phyloP scores from a whole-genome alignment of 2,888 invertebrate species.

The Pristionchus arcanus region DNA sequence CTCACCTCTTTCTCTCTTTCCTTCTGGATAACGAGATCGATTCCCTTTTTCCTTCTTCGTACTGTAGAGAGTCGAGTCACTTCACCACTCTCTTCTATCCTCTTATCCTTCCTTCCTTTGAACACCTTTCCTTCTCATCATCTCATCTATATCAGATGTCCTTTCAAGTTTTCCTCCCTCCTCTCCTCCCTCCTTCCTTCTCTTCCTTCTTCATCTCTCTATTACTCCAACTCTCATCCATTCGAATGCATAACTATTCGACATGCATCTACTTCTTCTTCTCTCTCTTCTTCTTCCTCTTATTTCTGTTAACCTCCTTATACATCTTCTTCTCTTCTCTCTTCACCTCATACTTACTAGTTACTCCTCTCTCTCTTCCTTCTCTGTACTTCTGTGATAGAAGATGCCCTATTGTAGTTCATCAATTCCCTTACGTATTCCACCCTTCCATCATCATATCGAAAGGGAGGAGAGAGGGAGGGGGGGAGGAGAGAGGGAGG shows the following conservation, averaged over 20 bases:
- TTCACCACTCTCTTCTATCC: neutral
- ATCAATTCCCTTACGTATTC: neutral
- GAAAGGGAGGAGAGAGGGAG: neutral
- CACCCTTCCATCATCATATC: neutral
- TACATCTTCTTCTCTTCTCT: slow-evolving; percentile 17
- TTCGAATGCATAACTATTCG: slow-evolving; percentile 41
- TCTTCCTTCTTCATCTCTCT: neutral
- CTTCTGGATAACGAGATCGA: slow-evolving; percentile 10
- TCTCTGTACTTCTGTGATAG: neutral
- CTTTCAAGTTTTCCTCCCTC: neutral
- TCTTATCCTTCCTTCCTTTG: neutral
- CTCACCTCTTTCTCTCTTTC: slow-evolving; percentile 42
- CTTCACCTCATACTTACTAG: slow-evolving; percentile 1
- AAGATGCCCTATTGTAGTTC: neutral
- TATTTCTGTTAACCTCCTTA: slow-evolving; percentile 28
- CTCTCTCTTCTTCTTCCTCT: slow-evolving; percentile 25
- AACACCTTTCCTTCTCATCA: slow-evolving; percentile 5
- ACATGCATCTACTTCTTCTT: neutral
- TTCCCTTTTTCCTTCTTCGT: slow-evolving; percentile 25
- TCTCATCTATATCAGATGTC: neutral
- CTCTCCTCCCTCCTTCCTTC: neutral
- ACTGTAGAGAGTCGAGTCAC: slow-evolving; percentile 9
- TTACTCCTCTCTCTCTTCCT: slow-evolving; percentile 1
- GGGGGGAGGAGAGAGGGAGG: neutral
- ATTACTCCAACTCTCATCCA: slow-evolving; percentile 42